Conservation (phyloP, 2,797 vertebrate species). For the Dendrocincla fuliginosa region DNA sequence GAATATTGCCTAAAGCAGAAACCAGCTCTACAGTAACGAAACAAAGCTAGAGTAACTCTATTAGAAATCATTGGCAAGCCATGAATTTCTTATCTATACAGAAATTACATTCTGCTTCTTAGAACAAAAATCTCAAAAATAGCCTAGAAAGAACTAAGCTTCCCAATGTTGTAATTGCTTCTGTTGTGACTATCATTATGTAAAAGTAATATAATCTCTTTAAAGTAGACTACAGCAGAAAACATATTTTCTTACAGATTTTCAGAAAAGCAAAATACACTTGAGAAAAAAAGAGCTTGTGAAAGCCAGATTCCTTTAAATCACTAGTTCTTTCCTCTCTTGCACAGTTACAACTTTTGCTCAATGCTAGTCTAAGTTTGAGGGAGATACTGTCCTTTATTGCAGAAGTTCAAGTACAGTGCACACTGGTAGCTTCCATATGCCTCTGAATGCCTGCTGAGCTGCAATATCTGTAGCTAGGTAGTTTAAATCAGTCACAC, state of each 20-base stretch:
- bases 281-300: neutral
- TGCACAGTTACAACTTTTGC: neutral
- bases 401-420: neutral
- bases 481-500: neutral
- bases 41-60: neutral
- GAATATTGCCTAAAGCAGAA: slow-evolving; percentile 8
- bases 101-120: neutral
- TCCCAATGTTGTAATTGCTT: neutral
- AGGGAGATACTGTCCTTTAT: neutral
- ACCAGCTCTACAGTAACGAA: neutral
- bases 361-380: neutral
- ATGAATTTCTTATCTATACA: neutral
- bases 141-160: neutral
- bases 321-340: neutral
- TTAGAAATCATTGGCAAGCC: neutral
- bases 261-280: neutral
- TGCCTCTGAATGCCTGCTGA: slow-evolving; percentile 25
- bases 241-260: neutral
- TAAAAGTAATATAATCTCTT: neutral
- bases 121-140: neutral
- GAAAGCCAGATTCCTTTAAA: neutral
- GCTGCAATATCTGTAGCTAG: neutral
- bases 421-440: neutral
- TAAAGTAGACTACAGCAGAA: neutral
- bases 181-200: neutral